Conservation (phyloP, 1,140 invertebrate species). For the Carcinoscorpius rotundicauda region DNA sequence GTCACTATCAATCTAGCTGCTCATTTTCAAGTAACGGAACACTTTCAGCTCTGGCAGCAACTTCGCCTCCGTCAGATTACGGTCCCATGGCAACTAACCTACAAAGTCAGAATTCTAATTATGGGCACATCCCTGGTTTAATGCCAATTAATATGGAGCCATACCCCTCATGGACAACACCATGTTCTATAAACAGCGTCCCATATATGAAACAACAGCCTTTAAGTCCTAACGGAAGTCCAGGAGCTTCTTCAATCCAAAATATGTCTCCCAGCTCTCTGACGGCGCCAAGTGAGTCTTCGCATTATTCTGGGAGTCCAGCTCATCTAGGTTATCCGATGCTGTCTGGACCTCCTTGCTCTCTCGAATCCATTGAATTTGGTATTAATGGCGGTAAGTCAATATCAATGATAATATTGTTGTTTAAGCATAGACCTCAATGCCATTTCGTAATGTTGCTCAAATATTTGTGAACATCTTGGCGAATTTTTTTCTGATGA, state of each 20-base stretch:
- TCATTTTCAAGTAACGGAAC: constrained; percentile 11
- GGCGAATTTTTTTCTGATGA: too few species aligned
- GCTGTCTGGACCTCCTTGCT: too few species aligned
- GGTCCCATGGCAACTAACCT: constrained; percentile 10
- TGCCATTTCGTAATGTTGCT: too few species aligned
- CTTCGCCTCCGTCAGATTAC: constrained; percentile 17
- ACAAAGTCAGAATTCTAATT: constrained; percentile 1
- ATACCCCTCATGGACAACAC: background rate
- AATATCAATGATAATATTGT: too few species aligned
- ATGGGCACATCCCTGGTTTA: background rate
- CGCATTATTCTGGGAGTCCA: too few species aligned
- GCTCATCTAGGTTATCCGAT: too few species aligned
- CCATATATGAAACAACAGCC: constrained; percentile 4
- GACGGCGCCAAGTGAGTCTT: too few species aligned
- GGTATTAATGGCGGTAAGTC: too few species aligned
- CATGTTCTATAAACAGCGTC: background rate
- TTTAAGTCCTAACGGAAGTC: constrained; percentile 11
- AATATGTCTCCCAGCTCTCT: too few species aligned
- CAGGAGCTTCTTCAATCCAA: constrained; percentile 1
- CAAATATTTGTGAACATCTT: too few species aligned
- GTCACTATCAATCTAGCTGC: constrained; percentile 19
- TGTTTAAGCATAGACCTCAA: too few species aligned
- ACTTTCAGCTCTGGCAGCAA: constrained; percentile 5
- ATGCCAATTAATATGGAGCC: background rate
- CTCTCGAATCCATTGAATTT: too few species aligned